Evolutionary conservation across 2,797 vertebrate genomes (phyloP), one percentile per base, ranked within the genome.

Genomic region (Sphaeramia orbicularis): DNA sequence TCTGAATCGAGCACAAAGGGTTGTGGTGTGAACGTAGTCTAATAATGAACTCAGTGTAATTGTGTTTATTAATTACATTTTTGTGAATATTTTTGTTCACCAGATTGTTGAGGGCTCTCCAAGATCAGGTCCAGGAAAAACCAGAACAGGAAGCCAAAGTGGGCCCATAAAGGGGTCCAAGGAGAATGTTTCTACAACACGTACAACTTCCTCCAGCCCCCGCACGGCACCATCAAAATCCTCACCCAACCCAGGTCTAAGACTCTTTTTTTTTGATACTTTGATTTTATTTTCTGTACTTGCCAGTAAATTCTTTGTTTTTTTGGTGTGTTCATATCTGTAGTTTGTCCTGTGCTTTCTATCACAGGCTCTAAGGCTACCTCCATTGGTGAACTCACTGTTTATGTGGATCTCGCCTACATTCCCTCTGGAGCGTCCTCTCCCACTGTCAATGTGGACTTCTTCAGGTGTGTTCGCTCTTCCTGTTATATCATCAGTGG

Each of bases 401-500:
- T 97, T 6, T 98, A 95, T 32, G 91, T 99, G 71, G 98, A 99
- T 87, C 90, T 99, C 85, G 96, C 97, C 4, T 99, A 98, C 48
- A 78, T 98, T 58, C 98, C 98, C 0, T 95, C 96, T 0, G 95
- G 95, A 4, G 83, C 87, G 37, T 95, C 96, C 2, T 93, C 94
- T 0, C 62, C 91, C 6, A 94, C 93, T 0, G 91, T 98, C 66
- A 94, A 91, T 0, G 92, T 95, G 64, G 96, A 97, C 56, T 98
- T 99, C 78, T 99, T 99, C 86, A 93, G 83, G 11, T 90, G 92
- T 0, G 47, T 98, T 18, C 96, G 96, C 0, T 94, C 97, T 0
- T 96, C 96, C 40, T 97, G 95, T 84, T 99, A 98, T 38, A 95
- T 99, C 82, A 86, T 99, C 89, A 98, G 97, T 0, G 96, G 97